Conservation (phyloP, 2,888 invertebrate species). For the Morpho helenor region DNA sequence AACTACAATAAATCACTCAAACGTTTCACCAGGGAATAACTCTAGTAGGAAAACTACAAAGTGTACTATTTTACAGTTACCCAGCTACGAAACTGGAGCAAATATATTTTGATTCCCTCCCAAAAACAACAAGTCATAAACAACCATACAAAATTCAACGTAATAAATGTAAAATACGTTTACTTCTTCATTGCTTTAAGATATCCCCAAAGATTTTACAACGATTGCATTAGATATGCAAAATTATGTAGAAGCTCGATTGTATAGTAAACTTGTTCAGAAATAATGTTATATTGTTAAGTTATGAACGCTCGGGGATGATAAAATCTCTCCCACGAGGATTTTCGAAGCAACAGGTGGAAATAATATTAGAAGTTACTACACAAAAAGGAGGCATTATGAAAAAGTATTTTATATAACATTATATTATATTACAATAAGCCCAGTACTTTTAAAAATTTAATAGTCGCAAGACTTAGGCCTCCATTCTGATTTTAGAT, state of each 20-base stretch:
- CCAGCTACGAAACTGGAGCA: no score
- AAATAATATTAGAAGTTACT: conserved; percentile 7
- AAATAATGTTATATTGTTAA: conserved; percentile 13
- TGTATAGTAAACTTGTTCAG: not conserved
- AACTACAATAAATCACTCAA: not conserved
- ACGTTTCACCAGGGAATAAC: not conserved
- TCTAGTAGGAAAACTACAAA: no score
- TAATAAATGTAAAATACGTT: no score
- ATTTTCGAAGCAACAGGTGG: conserved; percentile 13
- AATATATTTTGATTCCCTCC: no score
- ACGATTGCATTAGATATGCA: not conserved
- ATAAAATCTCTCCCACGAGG: conserved; percentile 12
- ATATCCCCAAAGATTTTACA: not conserved
- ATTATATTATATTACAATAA: no score
- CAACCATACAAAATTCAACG: no score
- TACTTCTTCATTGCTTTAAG: not conserved
- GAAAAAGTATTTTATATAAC: no score
- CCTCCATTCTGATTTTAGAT: no score
- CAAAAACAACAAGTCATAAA: no score
- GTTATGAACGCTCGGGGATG: conserved; percentile 4
- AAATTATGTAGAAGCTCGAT: not conserved
- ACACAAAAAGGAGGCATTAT: conserved; percentile 3
- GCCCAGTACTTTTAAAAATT: no score
- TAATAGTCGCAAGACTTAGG: no score
- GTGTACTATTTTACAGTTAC: no score